Percentiles rank a stretch among this genome's conserved stretches.
Conservation (phyloP, 2,888 invertebrate species). For the Acanthococcus lagerstroemiae region DNA sequence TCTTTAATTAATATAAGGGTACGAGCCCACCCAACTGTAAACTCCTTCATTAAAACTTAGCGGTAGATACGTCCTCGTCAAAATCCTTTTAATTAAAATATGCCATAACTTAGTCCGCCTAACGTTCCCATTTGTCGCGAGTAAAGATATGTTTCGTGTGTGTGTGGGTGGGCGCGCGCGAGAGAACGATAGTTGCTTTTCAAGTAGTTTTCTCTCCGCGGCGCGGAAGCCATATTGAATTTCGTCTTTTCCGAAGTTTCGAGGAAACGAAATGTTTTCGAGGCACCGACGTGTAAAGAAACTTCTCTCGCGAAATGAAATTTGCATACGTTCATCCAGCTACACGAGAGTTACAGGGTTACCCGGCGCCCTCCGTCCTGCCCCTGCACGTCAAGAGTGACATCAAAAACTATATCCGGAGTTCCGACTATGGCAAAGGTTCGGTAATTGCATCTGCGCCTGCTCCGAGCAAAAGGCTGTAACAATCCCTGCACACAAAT, state of each 20-base stretch:
- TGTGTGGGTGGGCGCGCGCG: background rate
- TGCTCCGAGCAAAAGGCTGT: too few species aligned
- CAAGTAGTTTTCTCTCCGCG: background rate
- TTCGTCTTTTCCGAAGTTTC: background rate
- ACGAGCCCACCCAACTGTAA: conserved; percentile 28
- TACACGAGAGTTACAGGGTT: background rate
- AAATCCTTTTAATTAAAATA: conserved; percentile 29
- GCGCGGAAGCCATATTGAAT: conserved; percentile 5
- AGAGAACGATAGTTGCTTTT: background rate
- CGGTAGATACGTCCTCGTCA: conserved; percentile 27
- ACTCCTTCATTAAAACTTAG: conserved; percentile 31
- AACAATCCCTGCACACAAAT: too few species aligned
- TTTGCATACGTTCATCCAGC: background rate
- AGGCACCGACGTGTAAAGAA: conserved; percentile 12
- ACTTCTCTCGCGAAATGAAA: conserved; percentile 7
- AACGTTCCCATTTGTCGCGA: conserved; percentile 18
- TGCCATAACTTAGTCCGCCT: conserved; percentile 24
- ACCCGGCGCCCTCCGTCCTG: background rate
- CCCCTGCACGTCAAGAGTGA: background rate
- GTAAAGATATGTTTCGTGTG: background rate
- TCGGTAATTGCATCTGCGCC: too few species aligned
- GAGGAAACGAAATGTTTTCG: background rate
- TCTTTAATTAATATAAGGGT: conserved; percentile 28
- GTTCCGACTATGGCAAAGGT: too few species aligned
- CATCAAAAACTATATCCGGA: background rate